Conservation (phyloP, 2,888 invertebrate species). For the Cactoblastis cactorum region DNA sequence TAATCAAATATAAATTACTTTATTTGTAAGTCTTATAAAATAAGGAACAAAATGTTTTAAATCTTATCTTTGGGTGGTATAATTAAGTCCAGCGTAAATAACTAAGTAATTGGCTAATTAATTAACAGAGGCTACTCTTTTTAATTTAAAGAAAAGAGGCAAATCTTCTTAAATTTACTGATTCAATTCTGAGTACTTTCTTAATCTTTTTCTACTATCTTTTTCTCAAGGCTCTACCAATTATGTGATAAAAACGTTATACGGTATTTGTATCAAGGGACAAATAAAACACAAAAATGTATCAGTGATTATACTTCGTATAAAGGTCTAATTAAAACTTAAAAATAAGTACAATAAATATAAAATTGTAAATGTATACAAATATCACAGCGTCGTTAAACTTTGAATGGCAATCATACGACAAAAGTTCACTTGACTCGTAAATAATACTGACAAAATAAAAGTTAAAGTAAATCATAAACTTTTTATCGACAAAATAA, state of each 20-base stretch:
- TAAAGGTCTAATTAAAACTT: too few relatives aligned
- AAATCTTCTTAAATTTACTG: conserved; percentile 59
- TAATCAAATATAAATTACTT: too few relatives aligned
- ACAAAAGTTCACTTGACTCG: neutral
- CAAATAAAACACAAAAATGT: too few relatives aligned
- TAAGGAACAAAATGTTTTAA: neutral
- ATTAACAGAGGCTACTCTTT: conserved; percentile 42
- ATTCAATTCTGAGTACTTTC: too few relatives aligned
- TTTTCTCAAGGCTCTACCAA: too few relatives aligned
- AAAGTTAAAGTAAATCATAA: conserved; percentile 18
- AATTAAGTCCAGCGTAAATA: conserved; percentile 51
- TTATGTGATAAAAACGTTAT: too few relatives aligned
- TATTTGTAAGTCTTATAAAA: too few relatives aligned
- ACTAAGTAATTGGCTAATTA: conserved; percentile 65
- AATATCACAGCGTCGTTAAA: neutral
- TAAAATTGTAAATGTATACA: neutral
- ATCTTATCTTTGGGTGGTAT: conserved; percentile 10
- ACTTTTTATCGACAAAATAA: conserved; percentile 38
- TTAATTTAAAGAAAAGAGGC: conserved; percentile 46
- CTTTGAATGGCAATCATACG: conserved; percentile 4
- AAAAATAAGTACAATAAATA: conserved; percentile 17
- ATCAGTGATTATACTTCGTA: too few relatives aligned
- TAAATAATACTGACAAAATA: conserved; percentile 9
- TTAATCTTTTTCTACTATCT: too few relatives aligned
- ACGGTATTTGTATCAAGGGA: too few relatives aligned